These are phyloP conservation scores for Chloroclystis v-ata DNA, from an alignment of 2,888 invertebrate genomes.

Conservation along the genomic window DNA sequence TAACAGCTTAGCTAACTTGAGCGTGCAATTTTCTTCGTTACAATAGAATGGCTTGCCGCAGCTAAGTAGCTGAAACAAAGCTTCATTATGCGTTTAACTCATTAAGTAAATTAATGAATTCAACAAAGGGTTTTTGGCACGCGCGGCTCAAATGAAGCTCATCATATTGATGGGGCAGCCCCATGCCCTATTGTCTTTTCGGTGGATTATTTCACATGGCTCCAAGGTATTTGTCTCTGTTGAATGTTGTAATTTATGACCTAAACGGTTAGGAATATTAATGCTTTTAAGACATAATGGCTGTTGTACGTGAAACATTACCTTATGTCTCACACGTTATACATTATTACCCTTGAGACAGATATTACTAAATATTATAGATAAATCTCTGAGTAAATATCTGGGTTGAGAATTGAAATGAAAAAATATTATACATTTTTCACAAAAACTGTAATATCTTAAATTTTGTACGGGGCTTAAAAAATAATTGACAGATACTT, in stretches of 20 bases:
- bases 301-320: background rate
- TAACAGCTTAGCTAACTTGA: conserved; percentile 38
- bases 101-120: conserved; percentile 65
- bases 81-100: conserved; percentile 61
- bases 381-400: no score
- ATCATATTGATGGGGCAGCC: conserved; percentile 48
- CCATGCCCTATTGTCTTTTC: conserved; percentile 31
- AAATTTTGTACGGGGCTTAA: no score
- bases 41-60: conserved; percentile 49
- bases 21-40: conserved; percentile 47
- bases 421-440: no score
- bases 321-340: no score
- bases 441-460: no score
- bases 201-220: conserved; percentile 24
- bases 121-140: conserved; percentile 50
- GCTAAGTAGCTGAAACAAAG: conserved; percentile 53
- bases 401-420: no score
- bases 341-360: no score
- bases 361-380: no score
- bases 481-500: no score
- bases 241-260: conserved; percentile 3
- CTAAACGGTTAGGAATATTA: background rate
- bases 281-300: background rate
- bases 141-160: conserved; percentile 40
- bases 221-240: conserved; percentile 20